Conservation (phyloP, 2,797 vertebrate genomes). For the Bovichtus variegatus region DNA sequence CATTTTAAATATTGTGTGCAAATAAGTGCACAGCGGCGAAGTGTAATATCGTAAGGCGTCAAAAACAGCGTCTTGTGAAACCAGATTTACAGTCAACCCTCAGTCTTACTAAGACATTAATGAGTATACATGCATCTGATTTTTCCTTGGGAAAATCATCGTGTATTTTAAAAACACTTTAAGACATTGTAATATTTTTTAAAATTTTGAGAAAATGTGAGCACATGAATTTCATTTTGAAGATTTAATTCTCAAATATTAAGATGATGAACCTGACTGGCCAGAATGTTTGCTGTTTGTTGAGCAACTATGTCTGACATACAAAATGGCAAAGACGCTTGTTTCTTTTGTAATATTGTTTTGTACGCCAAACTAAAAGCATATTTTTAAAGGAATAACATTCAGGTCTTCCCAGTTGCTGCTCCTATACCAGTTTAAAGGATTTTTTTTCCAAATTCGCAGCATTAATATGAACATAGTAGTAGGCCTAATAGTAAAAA, state of each 20-base stretch:
- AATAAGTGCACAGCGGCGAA: neutral
- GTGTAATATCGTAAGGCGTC: neutral
- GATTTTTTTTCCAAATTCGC: neutral
- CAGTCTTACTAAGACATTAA: neutral
- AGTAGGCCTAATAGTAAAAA: neutral
- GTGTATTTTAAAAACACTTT: neutral
- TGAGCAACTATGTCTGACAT: neutral
- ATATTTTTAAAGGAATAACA: neutral
- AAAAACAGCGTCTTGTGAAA: neutral
- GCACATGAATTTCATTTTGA: neutral
- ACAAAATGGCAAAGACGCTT: rapidly evolving
- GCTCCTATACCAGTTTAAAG: neutral
- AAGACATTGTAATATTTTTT: neutral
- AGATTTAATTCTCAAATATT: neutral
- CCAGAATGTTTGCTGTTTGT: neutral
- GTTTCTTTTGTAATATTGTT: neutral
- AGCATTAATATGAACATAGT: neutral
- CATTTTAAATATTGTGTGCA: neutral
- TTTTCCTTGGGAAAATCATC: neutral
- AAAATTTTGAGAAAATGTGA: neutral
- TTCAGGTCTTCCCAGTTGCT: neutral
- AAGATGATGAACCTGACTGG: neutral
- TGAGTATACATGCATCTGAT: neutral
- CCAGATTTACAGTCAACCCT: neutral
- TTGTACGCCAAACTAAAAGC: neutral